These are phyloP conservation scores for Callipepla squamata DNA, from an alignment of 2,113 vertebrate species.

Conservation along the genomic window DNA sequence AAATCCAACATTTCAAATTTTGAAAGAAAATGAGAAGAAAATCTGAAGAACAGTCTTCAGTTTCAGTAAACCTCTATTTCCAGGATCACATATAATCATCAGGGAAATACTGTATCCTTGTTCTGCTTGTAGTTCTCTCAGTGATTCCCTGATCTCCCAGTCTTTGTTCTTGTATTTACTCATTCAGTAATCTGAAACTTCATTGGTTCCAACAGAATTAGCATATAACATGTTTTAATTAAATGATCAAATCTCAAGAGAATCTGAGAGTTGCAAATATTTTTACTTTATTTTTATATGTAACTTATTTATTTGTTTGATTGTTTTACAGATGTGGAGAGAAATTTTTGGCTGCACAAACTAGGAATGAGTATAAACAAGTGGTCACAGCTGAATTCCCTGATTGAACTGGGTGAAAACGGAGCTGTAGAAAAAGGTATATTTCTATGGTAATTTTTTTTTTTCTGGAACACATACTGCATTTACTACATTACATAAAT, in stretches of 20 bases:
- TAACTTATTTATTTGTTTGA: not conserved
- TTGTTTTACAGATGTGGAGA: conserved; percentile 37
- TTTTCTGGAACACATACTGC: not conserved
- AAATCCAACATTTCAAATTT: not conserved
- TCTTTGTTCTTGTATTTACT: not conserved
- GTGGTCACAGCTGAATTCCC: conserved; percentile 56
- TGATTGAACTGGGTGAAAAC: conserved; percentile 37
- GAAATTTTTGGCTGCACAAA: conserved; percentile 37
- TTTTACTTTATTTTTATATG: not conserved
- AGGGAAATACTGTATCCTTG: not conserved
- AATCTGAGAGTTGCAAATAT: not conserved
- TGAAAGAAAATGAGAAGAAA: not conserved
- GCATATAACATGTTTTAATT: not conserved
- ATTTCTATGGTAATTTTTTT: not conserved
- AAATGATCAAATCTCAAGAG: not conserved
- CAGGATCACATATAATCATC: not conserved
- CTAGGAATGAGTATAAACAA: conserved; percentile 58
- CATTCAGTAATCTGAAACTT: not conserved
- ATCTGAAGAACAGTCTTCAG: not conserved
- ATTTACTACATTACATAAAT: not conserved
- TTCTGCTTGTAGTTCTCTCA: not conserved
- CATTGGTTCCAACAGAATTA: not conserved
- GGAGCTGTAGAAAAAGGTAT: conserved; percentile 47
- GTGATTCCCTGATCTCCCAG: not conserved
- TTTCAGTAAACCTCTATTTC: not conserved